Percentiles rank a stretch among this genome's conserved stretches.
phyloP scores from a whole-genome alignment of 2,797 vertebrate species.

The Microctenopoma steveboyesi region DNA sequence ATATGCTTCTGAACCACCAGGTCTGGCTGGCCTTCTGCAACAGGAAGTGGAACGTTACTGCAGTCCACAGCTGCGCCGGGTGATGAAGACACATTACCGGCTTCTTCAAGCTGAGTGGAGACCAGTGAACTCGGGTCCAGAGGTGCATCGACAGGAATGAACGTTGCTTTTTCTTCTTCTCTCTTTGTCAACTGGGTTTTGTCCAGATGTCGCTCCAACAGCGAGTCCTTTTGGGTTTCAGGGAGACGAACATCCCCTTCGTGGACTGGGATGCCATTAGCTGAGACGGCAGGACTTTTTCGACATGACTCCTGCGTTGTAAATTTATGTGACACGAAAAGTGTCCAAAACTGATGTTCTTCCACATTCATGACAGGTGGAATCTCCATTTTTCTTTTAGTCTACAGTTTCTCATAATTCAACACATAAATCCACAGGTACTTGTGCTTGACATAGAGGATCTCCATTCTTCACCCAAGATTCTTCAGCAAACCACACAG shows the following conservation, averaged over 20 bases:
- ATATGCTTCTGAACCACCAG: slow-evolving; percentile 5
- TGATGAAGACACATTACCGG: slow-evolving; percentile 4
- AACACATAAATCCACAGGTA: slow-evolving; percentile 75
- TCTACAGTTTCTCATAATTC: slow-evolving; percentile 74
- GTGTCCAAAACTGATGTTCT: slow-evolving; percentile 53
- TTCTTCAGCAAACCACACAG: slow-evolving; percentile 30
- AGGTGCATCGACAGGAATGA: slow-evolving; percentile 8
- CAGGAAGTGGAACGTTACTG: not conserved
- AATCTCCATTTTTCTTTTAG: slow-evolving; percentile 82
- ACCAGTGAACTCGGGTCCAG: not conserved
- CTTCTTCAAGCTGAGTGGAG: slow-evolving; percentile 32
- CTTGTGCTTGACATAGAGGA: slow-evolving; percentile 66
- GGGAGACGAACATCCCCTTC: slow-evolving; percentile 14
- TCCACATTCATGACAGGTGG: slow-evolving; percentile 61
- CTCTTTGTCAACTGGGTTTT: too few relatives aligned
- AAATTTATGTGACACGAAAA: slow-evolving; percentile 56
- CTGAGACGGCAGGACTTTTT: slow-evolving; percentile 45
- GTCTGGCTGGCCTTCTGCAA: slow-evolving; percentile 18
- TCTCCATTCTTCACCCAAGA: slow-evolving; percentile 65
- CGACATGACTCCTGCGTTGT: slow-evolving; percentile 48
- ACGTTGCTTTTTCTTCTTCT: slow-evolving; percentile 11
- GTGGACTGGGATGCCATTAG: slow-evolving; percentile 42
- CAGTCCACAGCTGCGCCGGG: slow-evolving; percentile 6
- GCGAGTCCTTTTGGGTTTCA: slow-evolving; percentile 1
- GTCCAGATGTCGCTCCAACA: too few relatives aligned